Conservation (phyloP, 2,113 vertebrate genomes). For the Phocoena sinus region DNA sequence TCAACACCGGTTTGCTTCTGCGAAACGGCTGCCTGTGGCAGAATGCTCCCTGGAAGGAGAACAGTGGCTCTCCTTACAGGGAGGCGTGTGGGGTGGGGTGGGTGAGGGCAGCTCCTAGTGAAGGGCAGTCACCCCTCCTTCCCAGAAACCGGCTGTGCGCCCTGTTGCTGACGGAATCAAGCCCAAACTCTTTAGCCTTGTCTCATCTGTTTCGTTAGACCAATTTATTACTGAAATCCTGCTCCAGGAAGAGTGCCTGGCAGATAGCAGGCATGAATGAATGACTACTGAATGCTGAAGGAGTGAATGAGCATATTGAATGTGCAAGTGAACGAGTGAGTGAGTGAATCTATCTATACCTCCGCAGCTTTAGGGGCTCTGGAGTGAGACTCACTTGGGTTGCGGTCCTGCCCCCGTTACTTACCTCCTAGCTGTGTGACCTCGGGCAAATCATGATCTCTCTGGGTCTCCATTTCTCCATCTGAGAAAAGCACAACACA, state of each 20-base stretch:
- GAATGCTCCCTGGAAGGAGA: not conserved
- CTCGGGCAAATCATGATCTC: not conserved
- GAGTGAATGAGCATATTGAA: not conserved
- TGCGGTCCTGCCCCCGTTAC: not conserved
- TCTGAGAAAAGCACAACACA: not conserved
- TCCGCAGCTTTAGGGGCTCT: not conserved
- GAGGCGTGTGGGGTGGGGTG: not conserved
- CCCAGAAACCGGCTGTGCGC: not conserved
- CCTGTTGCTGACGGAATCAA: not conserved
- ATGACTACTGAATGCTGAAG: not conserved
- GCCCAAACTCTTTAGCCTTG: not conserved
- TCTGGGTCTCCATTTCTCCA: not conserved
- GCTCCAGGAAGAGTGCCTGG: not conserved
- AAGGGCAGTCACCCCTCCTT: not conserved
- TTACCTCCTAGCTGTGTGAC: not conserved
- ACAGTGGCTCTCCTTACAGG: not conserved
- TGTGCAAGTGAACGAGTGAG: not conserved
- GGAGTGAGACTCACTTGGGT: not conserved
- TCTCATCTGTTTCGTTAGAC: not conserved
- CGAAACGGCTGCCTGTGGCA: conserved; percentile 5
- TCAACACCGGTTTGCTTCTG: conserved; percentile 7
- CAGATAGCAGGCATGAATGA: not conserved
- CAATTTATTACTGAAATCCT: not conserved
- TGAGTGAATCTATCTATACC: not conserved
- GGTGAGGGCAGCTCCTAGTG: not conserved